These are phyloP conservation scores for Drosophila meridiana DNA, from an alignment of 2,888 invertebrate genomes.

Conservation along the genomic window DNA sequence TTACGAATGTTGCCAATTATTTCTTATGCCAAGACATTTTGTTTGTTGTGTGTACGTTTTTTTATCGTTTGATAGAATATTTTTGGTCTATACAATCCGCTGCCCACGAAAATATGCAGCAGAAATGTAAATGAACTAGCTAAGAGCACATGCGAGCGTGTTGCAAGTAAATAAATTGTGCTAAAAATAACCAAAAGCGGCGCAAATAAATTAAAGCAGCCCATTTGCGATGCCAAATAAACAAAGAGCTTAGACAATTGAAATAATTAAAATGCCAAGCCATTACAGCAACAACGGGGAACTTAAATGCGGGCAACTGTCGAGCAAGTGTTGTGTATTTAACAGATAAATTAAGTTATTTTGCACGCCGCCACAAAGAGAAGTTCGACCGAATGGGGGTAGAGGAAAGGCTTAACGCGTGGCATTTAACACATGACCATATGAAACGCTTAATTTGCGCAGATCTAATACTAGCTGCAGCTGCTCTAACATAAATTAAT, in stretches of 20 bases:
- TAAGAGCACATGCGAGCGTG: slow-evolving; percentile 29
- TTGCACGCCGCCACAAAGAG: slow-evolving; percentile 36
- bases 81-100: slow-evolving; percentile 16
- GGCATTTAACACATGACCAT: slow-evolving; percentile 52
- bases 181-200: slow-evolving; percentile 63
- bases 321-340: slow-evolving; percentile 50
- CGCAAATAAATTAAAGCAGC: slow-evolving; percentile 67
- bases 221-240: slow-evolving; percentile 49
- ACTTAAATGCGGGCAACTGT: slow-evolving; percentile 63
- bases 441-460: slow-evolving; percentile 19
- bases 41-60: slow-evolving; percentile 26
- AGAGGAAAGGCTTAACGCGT: slow-evolving; percentile 40
- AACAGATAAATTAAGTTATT: slow-evolving; percentile 68
- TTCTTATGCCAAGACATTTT: slow-evolving; percentile 52
- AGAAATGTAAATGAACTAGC: slow-evolving; percentile 53
- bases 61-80: slow-evolving; percentile 26
- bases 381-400: neutral
- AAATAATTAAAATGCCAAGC: slow-evolving; percentile 75
- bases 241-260: slow-evolving; percentile 74
- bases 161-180: slow-evolving; percentile 58
- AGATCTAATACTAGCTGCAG: slow-evolving; percentile 1
- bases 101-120: slow-evolving; percentile 73
- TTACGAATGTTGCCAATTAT: slow-evolving; percentile 64
- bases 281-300: slow-evolving; percentile 39
- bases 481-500: slow-evolving; percentile 51